Conservation (phyloP, 2,797 vertebrate species). For the Karalla daura region DNA sequence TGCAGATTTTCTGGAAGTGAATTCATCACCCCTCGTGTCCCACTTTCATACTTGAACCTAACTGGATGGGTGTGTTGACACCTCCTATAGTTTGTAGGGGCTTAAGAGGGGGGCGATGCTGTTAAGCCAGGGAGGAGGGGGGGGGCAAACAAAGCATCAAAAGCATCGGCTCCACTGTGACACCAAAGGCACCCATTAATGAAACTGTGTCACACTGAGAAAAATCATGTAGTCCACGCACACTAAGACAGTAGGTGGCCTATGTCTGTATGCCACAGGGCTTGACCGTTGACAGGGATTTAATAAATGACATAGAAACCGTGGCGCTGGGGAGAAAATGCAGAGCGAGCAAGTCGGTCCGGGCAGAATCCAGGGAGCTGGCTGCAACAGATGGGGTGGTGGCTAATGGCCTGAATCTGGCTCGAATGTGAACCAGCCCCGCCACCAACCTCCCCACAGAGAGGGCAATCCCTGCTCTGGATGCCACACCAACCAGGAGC, state of each 20-base stretch:
- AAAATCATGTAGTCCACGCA: background rate
- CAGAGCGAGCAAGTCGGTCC: constrained; percentile 33
- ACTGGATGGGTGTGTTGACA: constrained; percentile 36
- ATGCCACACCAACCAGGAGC: constrained; percentile 45
- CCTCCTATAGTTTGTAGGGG: constrained; percentile 33
- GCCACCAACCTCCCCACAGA: constrained; percentile 58
- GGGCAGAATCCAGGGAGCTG: constrained; percentile 58
- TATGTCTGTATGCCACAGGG: background rate
- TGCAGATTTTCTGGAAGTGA: constrained; percentile 25
- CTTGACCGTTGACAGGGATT: constrained; percentile 1
- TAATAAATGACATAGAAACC: background rate
- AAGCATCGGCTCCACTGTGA: constrained; percentile 45
- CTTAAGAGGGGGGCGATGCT: constrained; percentile 37
- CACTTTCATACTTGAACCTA: constrained; percentile 55
- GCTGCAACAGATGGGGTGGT: constrained; percentile 77
- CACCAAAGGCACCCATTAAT: constrained; percentile 13
- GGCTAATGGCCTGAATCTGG: constrained; percentile 72
- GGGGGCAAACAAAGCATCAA: constrained; percentile 54
- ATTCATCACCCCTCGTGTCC: constrained; percentile 46
- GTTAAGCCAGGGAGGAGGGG: no score
- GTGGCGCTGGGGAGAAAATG: background rate
- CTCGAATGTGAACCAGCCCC: constrained; percentile 63
- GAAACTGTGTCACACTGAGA: constrained; percentile 32
- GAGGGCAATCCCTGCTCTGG: constrained; percentile 66
- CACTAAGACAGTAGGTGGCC: background rate